A percentile compares a stretch with the other conserved stretches of the same genome.
These are phyloP conservation scores for Polyploca ridens DNA, from an alignment of 2,888 invertebrate genomes.

Conservation along the genomic window DNA sequence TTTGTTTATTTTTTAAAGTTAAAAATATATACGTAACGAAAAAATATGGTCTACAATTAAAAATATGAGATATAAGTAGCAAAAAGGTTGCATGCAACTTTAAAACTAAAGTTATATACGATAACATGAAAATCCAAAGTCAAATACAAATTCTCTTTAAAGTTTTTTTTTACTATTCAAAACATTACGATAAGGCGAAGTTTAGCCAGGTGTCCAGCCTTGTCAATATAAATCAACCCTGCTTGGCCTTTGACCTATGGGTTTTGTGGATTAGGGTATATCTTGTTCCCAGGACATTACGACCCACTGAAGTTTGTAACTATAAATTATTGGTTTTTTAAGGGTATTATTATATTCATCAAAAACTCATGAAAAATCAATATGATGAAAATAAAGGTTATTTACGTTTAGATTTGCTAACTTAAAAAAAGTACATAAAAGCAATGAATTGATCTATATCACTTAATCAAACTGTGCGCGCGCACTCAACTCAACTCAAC, in stretches of 20 bases:
- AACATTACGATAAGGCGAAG: constrained; percentile 5
- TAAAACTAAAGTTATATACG: not conserved
- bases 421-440: no score
- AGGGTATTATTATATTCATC: not conserved
- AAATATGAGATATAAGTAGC: no score
- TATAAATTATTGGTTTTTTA: constrained; percentile 18
- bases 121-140: not conserved
- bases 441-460: constrained; percentile 26
- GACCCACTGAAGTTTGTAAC: constrained; percentile 13
- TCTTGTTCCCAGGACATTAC: constrained; percentile 48
- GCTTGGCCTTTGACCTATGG: constrained; percentile 51
- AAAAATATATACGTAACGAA: no score
- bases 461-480: constrained; percentile 26
- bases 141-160: no score
- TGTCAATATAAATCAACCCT: constrained; percentile 52
- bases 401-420: not conserved
- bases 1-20: not conserved
- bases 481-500: constrained; percentile 19
- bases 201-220: constrained; percentile 44
- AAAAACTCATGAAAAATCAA: no score
- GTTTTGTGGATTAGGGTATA: constrained; percentile 49
- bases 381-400: not conserved
- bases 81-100: not conserved
- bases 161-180: not conserved
- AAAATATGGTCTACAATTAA: no score